Evolutionary conservation across 2,888 invertebrate species (phyloP), one percentile per base, ranked within the genome.

Genomic region (Thereva nobilitata): DNA sequence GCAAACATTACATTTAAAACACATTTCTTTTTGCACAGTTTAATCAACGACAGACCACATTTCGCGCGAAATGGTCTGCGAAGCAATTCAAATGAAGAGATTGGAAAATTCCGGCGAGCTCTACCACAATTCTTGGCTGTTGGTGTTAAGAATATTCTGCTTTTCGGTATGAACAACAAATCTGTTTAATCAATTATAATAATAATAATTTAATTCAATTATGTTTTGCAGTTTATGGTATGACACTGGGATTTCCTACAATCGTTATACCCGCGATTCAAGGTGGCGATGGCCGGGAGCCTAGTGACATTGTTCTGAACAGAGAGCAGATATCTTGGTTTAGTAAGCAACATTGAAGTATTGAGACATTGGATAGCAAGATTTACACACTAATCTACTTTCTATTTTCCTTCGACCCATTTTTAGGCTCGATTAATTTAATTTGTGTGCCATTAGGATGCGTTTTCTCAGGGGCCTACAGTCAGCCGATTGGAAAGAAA

Each of bases 381-480:
- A 37, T 35, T 56, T 57, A 45, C 23, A 50, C 47, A 35, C 7
- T 57, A 2, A 35, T 47, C 34, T 10, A 47, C 5, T 64, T 8
- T 40, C 57, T 35, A 56, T n/a, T 37, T 47, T 38, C 53, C 8
- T 23, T 56, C 69, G 68, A 67, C 67, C 50, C 44, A 66, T 8
- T 75, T 80, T 5, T 77, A 91, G 92, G 92, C 81, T 92, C 92
- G 12, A 86, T 92, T 59, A 91, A 90, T 76, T 82, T 91, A 69
- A 90, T 92, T 71, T 86, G 89, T 72, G 92, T 93, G 10, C 92
- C 93, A 0, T 70, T 92, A 63, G 93, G 93, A 2, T 91, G 92
- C 73, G 81, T 91, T 5, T 78, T 89, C 56, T 92, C 92, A 0
- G 92, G 92, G 0, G 77, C 86, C 5, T 79, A 90, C 7, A 90